These are phyloP conservation scores for Ctena decussata DNA, from an alignment of 2,888 invertebrate species.

Conservation along the genomic window DNA sequence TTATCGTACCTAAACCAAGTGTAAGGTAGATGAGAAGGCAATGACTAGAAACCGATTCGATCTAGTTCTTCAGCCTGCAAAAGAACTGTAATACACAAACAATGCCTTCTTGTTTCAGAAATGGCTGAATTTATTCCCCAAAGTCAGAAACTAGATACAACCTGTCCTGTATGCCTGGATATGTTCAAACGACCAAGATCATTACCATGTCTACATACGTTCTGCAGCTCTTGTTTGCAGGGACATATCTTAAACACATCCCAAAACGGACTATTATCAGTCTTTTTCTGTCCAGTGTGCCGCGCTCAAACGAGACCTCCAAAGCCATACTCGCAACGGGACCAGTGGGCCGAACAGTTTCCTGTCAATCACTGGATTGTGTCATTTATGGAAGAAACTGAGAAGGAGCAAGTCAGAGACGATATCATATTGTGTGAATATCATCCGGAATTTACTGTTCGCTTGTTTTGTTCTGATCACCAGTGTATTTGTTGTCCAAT, in stretches of 20 bases:
- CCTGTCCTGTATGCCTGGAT: slow-evolving; percentile 65
- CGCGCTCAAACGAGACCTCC: slow-evolving; percentile 52
- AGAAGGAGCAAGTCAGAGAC: background rate
- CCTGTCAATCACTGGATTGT: slow-evolving; percentile 66
- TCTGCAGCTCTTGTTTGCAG: slow-evolving; percentile 61
- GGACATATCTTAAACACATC: slow-evolving; percentile 52
- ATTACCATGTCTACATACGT: slow-evolving; percentile 69
- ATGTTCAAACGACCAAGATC: slow-evolving; percentile 61
- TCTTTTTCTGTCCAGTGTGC: slow-evolving; percentile 67
- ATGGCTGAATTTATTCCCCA: background rate
- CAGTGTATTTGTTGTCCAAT: slow-evolving; percentile 59
- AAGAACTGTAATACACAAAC: too few species aligned
- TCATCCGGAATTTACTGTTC: slow-evolving; percentile 43
- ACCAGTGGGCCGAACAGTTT: slow-evolving; percentile 65
- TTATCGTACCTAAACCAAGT: too few species aligned
- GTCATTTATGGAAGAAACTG: slow-evolving; percentile 56
- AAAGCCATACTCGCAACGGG: slow-evolving; percentile 36
- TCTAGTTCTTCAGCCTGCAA: too few species aligned
- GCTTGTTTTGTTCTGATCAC: slow-evolving; percentile 67
- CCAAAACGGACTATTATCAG: slow-evolving; percentile 21
- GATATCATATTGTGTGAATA: slow-evolving; percentile 24
- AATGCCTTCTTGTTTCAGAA: background rate
- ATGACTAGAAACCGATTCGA: too few species aligned
- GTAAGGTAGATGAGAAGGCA: too few species aligned
- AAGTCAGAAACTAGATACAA: background rate